These are phyloP conservation scores for Cosmia trapezina DNA, from an alignment of 2,888 invertebrate genomes.

Conservation along the genomic window DNA sequence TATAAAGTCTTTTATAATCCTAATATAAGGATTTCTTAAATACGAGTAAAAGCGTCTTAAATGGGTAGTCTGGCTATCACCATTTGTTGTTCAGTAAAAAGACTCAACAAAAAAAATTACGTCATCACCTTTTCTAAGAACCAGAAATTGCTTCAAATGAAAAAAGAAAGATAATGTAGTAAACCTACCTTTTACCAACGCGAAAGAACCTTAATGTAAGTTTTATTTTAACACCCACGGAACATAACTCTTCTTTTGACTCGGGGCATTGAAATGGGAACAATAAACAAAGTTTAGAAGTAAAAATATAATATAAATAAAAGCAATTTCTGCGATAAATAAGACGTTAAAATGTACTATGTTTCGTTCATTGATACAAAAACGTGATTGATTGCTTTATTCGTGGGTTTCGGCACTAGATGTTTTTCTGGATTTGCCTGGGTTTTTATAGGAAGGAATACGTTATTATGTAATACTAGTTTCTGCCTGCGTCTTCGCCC, in stretches of 20 bases:
- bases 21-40: too few relatives aligned
- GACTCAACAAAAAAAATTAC: conserved; percentile 8
- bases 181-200: conserved; percentile 16
- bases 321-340: conserved; percentile 36
- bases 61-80: not conserved
- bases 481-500: too few relatives aligned
- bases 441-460: not conserved
- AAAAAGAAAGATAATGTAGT: conserved; percentile 20
- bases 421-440: not conserved
- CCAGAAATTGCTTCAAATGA: conserved; percentile 31
- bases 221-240: conserved; percentile 47
- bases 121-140: conserved; percentile 9
- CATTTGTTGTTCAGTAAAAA: not conserved
- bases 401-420: not conserved
- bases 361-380: conserved; percentile 4
- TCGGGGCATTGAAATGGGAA: conserved; percentile 22
- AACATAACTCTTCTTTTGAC: conserved; percentile 56
- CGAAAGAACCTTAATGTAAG: conserved; percentile 26
- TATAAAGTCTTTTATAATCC: too few relatives aligned
- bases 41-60: not conserved
- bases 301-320: conserved; percentile 1
- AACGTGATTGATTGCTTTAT: conserved; percentile 36
- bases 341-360: conserved; percentile 15
- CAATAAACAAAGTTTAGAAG: conserved; percentile 29
- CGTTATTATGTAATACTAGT: too few relatives aligned